Evolutionary conservation across 2,113 vertebrate genomes (phyloP).

Genomic region (Panurus biarmicus): DNA sequence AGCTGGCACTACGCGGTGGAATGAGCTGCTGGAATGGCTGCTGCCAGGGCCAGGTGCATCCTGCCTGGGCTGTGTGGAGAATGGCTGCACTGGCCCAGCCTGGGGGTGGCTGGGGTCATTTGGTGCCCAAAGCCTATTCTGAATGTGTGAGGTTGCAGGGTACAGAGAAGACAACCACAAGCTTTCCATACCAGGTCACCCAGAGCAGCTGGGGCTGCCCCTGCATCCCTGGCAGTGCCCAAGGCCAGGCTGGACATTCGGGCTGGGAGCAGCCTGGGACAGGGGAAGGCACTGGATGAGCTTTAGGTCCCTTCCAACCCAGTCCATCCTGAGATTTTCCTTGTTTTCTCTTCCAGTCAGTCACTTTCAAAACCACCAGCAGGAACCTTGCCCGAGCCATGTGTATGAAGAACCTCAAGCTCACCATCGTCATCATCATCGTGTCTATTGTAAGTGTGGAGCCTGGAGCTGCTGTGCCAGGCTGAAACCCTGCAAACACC

Average conservation of each 20-base stretch:
- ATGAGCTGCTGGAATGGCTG: neutral
- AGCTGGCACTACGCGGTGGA: neutral
- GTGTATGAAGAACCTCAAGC: conserved; percentile 99
- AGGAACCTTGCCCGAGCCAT: conserved; percentile 95
- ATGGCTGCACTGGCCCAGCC: neutral
- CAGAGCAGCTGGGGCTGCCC: neutral
- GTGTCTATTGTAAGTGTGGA: conserved; percentile 79
- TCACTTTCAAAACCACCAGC: conserved; percentile 98
- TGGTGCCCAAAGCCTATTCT: neutral
- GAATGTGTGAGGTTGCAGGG: neutral
- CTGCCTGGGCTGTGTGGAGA: neutral
- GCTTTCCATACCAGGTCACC: neutral
- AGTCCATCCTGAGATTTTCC: neutral
- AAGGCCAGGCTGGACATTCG: neutral
- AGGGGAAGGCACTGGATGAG: accelerated
- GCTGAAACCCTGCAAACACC: neutral
- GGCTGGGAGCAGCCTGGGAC: neutral
- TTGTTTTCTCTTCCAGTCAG: conserved; percentile 76
- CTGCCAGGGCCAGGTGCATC: neutral
- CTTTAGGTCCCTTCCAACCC: neutral
- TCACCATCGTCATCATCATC: conserved; percentile 85
- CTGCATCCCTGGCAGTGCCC: neutral
- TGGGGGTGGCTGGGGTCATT: accelerated
- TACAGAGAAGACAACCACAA: neutral
- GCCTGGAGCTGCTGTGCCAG: neutral